Percentiles rank a stretch among this genome's conserved stretches.
Evolutionary conservation across 2,888 invertebrate species (phyloP).

Genomic region (Hartigia nigra): DNA sequence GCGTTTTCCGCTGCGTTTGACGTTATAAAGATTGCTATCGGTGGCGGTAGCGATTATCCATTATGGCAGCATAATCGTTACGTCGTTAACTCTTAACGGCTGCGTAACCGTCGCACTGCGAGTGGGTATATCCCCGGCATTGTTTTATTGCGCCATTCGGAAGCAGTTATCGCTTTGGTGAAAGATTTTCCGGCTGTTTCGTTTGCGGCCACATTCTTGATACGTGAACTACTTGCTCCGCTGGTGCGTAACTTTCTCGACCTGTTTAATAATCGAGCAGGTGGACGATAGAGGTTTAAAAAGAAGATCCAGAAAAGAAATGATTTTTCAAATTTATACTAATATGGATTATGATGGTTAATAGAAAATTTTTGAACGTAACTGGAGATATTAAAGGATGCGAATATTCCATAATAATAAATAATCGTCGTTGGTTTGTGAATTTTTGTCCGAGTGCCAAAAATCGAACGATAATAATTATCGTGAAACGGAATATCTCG

Average conservation of each 20-base stretch:
- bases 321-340: not conserved
- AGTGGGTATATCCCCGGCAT: slow-evolving; percentile 24
- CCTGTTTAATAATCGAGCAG: not conserved
- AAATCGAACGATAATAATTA: slow-evolving; percentile 63
- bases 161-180: slow-evolving; percentile 24
- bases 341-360: not conserved
- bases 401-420: slow-evolving; percentile 11
- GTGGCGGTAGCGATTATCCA: slow-evolving; percentile 60
- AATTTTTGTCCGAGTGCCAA: slow-evolving; percentile 22
- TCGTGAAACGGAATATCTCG: slow-evolving; percentile 62
- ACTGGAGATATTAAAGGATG: slow-evolving; percentile 8
- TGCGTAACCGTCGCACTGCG: slow-evolving; percentile 38
- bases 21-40: slow-evolving; percentile 61
- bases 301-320: too few species aligned
- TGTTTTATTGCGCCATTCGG: slow-evolving; percentile 41
- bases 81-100: slow-evolving; percentile 59
- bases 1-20: slow-evolving; percentile 50
- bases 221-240: slow-evolving; percentile 20
- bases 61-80: slow-evolving; percentile 62
- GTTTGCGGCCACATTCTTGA: slow-evolving; percentile 13
- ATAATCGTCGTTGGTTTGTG: slow-evolving; percentile 3
- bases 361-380: not conserved
- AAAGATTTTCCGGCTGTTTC: slow-evolving; percentile 17
- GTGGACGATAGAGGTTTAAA: not conserved
- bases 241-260: slow-evolving; percentile 19